These are phyloP conservation scores for Athrips mouffetella DNA, from an alignment of 2,888 invertebrate species.

Conservation along the genomic window DNA sequence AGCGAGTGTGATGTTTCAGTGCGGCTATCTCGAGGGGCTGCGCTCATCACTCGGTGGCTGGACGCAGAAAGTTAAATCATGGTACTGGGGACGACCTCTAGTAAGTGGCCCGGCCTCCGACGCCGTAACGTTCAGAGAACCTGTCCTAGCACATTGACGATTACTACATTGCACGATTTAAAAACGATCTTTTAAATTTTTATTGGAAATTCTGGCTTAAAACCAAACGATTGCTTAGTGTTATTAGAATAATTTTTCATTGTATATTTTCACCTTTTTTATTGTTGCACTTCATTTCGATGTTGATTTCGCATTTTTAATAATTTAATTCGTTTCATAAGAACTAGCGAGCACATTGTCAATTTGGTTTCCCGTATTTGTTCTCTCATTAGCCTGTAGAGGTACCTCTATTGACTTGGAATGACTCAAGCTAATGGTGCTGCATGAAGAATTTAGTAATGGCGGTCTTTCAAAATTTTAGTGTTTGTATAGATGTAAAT, in stretches of 20 bases:
- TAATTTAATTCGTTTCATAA: conserved; percentile 40
- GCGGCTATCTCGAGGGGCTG: conserved; percentile 95
- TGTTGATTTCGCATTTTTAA: conserved; percentile 57
- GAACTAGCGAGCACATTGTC: conserved; percentile 17
- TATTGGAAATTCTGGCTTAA: conserved; percentile 70
- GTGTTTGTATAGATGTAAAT: conserved; percentile 33
- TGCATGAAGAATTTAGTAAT: conserved; percentile 57
- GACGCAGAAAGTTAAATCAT: conserved; percentile 97
- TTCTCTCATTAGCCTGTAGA: conserved; percentile 60
- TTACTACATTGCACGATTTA: conserved; percentile 71
- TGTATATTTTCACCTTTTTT: conserved; percentile 65
- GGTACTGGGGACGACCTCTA: conserved; percentile 98
- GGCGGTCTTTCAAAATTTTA: conserved; percentile 28
- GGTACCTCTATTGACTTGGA: conserved; percentile 53
- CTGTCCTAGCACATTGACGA: conserved; percentile 74
- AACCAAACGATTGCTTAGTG: conserved; percentile 68
- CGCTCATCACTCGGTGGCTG: conserved; percentile 96
- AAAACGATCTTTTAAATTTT: conserved; percentile 39
- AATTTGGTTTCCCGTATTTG: conserved; percentile 2
- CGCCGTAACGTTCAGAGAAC: conserved; percentile 63
- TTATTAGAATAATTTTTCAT: conserved; percentile 52
- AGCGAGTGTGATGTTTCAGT: conserved; percentile 84
- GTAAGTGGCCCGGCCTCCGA: conserved; percentile 85
- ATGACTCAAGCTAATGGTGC: conserved; percentile 55
- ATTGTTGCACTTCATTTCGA: conserved; percentile 70